Conservation (phyloP, 2,113 vertebrate genomes). For the Penelope pileata region DNA sequence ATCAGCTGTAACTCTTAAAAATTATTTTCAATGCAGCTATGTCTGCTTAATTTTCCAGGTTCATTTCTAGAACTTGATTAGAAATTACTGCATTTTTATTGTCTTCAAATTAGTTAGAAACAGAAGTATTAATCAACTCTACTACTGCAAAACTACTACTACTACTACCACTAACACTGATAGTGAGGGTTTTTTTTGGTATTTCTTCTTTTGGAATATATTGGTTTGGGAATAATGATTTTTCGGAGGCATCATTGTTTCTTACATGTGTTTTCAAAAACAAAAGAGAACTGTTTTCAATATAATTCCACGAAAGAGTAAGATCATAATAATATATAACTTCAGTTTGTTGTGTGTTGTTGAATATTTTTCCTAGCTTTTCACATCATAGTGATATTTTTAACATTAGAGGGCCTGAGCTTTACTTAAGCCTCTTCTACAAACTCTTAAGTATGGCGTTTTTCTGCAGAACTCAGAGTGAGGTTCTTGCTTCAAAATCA, state of each 20-base stretch:
- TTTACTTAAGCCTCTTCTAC: neutral
- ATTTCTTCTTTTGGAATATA: neutral
- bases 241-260: neutral
- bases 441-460: neutral
- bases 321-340: neutral
- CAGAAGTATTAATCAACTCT: neutral
- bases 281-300: neutral
- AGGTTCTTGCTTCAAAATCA: neutral
- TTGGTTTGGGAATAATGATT: neutral
- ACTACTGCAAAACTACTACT: neutral
- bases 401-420: neutral
- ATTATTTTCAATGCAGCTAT: neutral
- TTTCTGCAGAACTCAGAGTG: neutral
- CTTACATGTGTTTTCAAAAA: neutral
- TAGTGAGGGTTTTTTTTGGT: rapidly evolving
- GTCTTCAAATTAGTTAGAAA: neutral
- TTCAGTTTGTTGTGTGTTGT: neutral
- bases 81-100: neutral
- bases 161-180: neutral
- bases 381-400: neutral
- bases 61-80: neutral
- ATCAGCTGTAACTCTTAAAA: neutral
- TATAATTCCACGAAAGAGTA: neutral
- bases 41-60: neutral
- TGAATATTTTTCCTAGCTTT: neutral